phyloP scores from a whole-genome alignment of 2,888 invertebrate species.

The Ennomos erosarius region DNA sequence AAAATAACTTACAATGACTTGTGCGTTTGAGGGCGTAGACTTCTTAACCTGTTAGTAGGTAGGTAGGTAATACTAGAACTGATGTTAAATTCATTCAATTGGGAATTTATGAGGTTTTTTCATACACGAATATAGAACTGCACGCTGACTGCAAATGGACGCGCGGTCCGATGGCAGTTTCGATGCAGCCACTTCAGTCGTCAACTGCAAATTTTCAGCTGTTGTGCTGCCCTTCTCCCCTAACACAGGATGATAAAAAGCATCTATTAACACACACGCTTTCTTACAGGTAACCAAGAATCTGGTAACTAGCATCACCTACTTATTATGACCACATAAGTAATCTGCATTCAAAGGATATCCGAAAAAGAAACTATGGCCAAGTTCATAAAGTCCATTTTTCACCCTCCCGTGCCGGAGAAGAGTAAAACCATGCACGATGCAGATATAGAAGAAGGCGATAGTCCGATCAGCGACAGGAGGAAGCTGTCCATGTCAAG shows the following conservation, averaged over 20 bases:
- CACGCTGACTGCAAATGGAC: too few species aligned
- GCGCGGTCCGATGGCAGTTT: too few species aligned
- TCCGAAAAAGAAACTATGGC: conserved; percentile 56
- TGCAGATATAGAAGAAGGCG: conserved; percentile 56
- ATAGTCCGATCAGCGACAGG: conserved; percentile 60
- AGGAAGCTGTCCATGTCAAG: conserved; percentile 85
- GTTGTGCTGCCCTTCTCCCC: too few species aligned
- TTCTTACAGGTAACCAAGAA: conserved; percentile 2
- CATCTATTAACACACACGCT: not conserved
- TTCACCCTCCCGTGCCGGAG: conserved; percentile 55
- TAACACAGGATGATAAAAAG: not conserved
- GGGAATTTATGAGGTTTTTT: too few species aligned
- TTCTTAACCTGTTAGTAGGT: too few species aligned
- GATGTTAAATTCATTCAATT: too few species aligned
- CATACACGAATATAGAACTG: too few species aligned
- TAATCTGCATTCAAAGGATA: not conserved
- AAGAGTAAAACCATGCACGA: conserved; percentile 53
- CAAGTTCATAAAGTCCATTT: conserved; percentile 76
- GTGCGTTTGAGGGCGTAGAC: too few species aligned
- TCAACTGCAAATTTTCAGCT: too few species aligned
- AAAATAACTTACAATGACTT: not conserved
- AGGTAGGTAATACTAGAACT: too few species aligned
- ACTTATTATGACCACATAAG: not conserved
- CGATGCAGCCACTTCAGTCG: too few species aligned
- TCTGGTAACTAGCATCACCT: too few species aligned